These are phyloP conservation scores for Pseudorasbora parva DNA, from an alignment of 2,113 vertebrate genomes.

Conservation along the genomic window DNA sequence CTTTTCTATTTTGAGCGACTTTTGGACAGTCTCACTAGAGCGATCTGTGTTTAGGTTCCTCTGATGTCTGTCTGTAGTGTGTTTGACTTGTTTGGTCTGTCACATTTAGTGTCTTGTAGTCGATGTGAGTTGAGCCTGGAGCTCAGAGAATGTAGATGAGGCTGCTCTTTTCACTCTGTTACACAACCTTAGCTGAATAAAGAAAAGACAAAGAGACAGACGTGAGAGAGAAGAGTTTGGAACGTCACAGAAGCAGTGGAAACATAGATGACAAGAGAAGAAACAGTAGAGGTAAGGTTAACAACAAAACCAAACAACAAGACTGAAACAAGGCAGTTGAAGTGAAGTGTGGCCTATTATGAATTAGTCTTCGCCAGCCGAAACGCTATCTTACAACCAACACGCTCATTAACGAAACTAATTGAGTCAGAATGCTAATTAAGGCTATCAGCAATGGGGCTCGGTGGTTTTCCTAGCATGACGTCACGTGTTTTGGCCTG, in stretches of 20 bases:
- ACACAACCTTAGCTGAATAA: background rate
- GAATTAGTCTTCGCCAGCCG: constrained; percentile 50
- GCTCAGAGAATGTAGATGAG: constrained; percentile 56
- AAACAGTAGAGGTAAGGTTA: background rate
- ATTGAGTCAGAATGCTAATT: constrained; percentile 65
- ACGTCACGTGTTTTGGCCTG: constrained; percentile 52
- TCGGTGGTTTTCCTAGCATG: constrained; percentile 45
- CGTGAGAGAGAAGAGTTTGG: background rate
- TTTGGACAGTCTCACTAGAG: background rate
- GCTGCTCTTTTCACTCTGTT: constrained; percentile 44
- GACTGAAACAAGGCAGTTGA: background rate
- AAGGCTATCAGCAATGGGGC: constrained; percentile 64
- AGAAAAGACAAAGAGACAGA: constrained; percentile 26
- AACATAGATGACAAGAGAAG: background rate
- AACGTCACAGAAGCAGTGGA: background rate
- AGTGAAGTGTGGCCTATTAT: constrained; percentile 22
- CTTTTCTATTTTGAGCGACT: background rate
- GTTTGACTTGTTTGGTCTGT: constrained; percentile 51
- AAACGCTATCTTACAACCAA: constrained; percentile 50
- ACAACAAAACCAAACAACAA: background rate
- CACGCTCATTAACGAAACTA: constrained; percentile 58
- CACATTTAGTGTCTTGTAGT: constrained; percentile 38
- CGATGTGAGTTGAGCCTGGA: constrained; percentile 2
- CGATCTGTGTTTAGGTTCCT: constrained; percentile 43
- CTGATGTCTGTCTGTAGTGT: constrained; percentile 36